Base-by-base conservation (phyloP, 1,140 invertebrate genomes). In the Scaptomyza montana region DNA sequence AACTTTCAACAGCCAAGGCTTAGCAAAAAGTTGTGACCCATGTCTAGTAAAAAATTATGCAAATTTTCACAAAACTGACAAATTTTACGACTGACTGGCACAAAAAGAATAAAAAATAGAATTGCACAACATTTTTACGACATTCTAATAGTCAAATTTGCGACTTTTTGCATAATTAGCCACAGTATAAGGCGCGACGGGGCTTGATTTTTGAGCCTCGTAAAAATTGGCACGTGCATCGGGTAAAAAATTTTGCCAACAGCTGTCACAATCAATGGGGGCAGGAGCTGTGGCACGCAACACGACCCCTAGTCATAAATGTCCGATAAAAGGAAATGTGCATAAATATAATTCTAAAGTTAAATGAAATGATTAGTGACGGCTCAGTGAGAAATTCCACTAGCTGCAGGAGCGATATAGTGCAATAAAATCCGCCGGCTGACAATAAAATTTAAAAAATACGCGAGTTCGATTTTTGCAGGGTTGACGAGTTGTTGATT, bases 141-240 rank as follows among this genome's bases (percentile, higher is more conserved):
- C 82, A 74, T 87, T 87, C 76, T 81, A 89, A 87, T 87, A 87
- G 78, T 73, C 73, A 79, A 86, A 87, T 87, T 87, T 87, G 78
- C 82, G 47, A 86, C 45, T 75, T 82, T 79, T 84, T 70, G 60
- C 82, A 86, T 87, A 87, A 87, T 87, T 87, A 87, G 79, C 79
- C 54, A 79, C 74, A 77, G 71, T 66, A 47, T 51, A 39, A 51
- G 66, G 43, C 53, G 41, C 59, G 65, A 43, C 21, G 7, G 33
- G 33, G 51, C 28, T 30, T 55, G 43, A 28, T 12, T 25, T 49
- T 53, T 47, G 51, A 73, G 41, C 49, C 66, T 74, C 82, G 68
- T 70, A 72, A 77, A 78, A 77, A 86, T 78, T 72, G 84, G 84
- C 84, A 87, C 82, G 82, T 87, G 82, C 82, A 10, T 12, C 33